Conservation (phyloP, 2,113 vertebrate genomes). For the Bubo bubo region DNA sequence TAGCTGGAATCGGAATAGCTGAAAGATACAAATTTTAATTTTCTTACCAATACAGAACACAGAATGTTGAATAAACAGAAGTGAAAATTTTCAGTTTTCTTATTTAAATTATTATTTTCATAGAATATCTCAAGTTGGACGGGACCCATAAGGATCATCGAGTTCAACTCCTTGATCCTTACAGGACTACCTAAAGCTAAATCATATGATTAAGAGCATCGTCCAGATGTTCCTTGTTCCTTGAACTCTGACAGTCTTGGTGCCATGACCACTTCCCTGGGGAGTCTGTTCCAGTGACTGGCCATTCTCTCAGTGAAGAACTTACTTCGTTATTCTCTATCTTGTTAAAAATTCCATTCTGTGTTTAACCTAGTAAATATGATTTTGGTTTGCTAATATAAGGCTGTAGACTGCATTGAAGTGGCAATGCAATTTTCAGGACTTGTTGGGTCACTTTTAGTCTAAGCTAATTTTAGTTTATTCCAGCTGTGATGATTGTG, state of each 20-base stretch:
- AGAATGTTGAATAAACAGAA: neutral
- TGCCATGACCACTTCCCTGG: neutral
- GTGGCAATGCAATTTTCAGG: neutral
- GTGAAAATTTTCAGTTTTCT: neutral
- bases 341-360: neutral
- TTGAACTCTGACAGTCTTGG: neutral
- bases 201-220: neutral
- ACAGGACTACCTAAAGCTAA: neutral
- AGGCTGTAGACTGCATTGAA: neutral
- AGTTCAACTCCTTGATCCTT: neutral
- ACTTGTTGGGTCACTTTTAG: neutral
- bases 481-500: neutral
- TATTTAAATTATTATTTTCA: neutral
- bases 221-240: neutral
- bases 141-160: neutral
- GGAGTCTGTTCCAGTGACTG: rapidly evolving
- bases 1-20: neutral
- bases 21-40: neutral
- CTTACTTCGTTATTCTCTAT: neutral
- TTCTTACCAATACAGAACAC: neutral
- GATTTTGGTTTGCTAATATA: neutral
- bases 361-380: neutral
- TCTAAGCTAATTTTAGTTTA: neutral
- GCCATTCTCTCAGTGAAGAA: neutral
- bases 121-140: neutral